These are phyloP conservation scores for Tipula unca DNA, from an alignment of 2,888 invertebrate species.

Conservation along the genomic window DNA sequence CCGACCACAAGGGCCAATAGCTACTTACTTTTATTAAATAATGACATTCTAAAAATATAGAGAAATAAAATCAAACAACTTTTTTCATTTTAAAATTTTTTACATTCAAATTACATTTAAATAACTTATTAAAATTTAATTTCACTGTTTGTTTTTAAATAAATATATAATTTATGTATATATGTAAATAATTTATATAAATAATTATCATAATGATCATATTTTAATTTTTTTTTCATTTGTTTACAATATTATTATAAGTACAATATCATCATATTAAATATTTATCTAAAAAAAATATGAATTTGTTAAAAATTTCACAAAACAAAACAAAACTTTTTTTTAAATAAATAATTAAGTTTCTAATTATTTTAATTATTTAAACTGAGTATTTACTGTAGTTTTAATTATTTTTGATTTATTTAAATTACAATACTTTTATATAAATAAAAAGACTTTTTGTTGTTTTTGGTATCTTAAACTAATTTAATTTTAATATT, in stretches of 20 bases:
- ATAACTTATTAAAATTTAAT: background rate
- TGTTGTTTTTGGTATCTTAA: background rate
- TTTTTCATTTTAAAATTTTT: background rate
- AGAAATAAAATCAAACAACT: background rate
- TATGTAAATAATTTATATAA: background rate
- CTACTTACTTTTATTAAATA: too few species aligned
- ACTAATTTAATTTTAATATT: background rate
- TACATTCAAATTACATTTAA: slow-evolving; percentile 14
- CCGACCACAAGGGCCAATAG: too few species aligned
- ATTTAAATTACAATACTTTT: background rate
- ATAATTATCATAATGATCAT: background rate
- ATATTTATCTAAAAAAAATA: background rate
- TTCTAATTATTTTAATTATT: background rate
- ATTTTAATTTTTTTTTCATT: background rate
- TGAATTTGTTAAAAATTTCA: background rate
- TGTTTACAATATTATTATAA: background rate
- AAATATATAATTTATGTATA: background rate
- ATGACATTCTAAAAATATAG: too few species aligned
- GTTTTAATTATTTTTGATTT: background rate
- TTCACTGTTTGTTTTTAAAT: background rate
- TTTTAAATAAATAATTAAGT: background rate
- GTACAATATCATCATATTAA: background rate
- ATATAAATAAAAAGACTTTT: background rate
- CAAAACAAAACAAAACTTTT: background rate
- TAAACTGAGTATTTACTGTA: background rate